A percentile compares a stretch with the other conserved stretches of the same genome.
Evolutionary conservation across 2,113 vertebrate species (phyloP).

Genomic region (Nothoprocta perdicaria): DNA sequence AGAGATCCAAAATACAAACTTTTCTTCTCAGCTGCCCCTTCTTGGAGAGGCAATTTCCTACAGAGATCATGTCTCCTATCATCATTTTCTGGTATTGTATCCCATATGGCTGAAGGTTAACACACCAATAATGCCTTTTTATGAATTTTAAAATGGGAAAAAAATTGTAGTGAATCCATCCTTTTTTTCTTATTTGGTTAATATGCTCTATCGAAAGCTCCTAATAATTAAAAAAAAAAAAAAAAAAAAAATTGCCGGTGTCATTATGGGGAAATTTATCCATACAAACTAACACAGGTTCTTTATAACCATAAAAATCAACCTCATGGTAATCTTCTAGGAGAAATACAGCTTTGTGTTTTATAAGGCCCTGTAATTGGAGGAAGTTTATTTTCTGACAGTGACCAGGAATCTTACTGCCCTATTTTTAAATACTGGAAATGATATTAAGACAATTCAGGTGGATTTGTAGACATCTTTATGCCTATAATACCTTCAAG

Average conservation of each 20-base stretch:
- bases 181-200: not conserved
- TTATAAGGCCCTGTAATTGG: not conserved
- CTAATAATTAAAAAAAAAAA: not conserved
- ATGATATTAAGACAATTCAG: not conserved
- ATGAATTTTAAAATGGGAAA: slow-evolving; percentile 22
- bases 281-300: not conserved
- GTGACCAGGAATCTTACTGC: not conserved
- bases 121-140: not conserved
- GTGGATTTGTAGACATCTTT: not conserved
- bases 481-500: not conserved
- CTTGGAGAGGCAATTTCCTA: slow-evolving; percentile 12
- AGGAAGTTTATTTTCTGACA: not conserved
- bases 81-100: not conserved
- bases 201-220: not conserved
- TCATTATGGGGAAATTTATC: not conserved
- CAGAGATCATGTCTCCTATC: not conserved
- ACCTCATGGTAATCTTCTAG: not conserved
- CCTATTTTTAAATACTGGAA: not conserved
- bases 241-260: not conserved
- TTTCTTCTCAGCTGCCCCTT: not conserved
- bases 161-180: not conserved
- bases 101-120: not conserved
- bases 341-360: not conserved
- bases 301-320: not conserved
- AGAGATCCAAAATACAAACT: not conserved